Base-by-base conservation (phyloP, 1,140 invertebrate genomes). In the Drosophila hydei region DNA sequence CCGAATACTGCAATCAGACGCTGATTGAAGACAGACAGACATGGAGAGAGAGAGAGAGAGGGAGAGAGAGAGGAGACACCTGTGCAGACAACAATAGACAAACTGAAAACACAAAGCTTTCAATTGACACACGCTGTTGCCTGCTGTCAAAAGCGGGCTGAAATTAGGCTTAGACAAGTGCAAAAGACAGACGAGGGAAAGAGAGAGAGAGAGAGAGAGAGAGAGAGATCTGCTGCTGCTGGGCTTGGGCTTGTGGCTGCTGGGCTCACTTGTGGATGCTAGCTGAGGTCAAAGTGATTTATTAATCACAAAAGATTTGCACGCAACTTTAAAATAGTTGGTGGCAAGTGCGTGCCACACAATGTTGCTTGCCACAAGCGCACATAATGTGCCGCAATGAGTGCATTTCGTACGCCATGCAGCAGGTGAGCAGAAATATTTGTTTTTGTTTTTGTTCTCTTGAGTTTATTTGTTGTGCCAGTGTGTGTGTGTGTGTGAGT, bases 381-480 rank as follows among this genome's bases (percentile, higher is more conserved):
- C 27, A 16, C 48, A 30, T 51, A 30, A 51, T 51, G 48, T 30
- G 48, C 48, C 36, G 40, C 73, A 45, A 16, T 36, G 33, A 30
- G 42, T 74, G 52, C 36, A 63, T 60, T 68, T 68, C 61, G 58
- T 50, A 33, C 59, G 43, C 45, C 48, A 23, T 42, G 62, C 55
- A 69, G 69, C 68, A 72, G 67, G 61, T 77, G 62, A 75, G 47
- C 45, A 68, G n/a, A n/a, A n/a, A n/a, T n/a, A n/a, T n/a, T n/a
- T n/a, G n/a, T n/a, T n/a, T 51, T 78, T 58, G 30, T 3, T 33
- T 33, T 33, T 33, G 3, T 48, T 58, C 65, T 52, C 52, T 55
- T 43, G 12, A 58, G 18, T 58, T 62, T 55, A 48, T 59, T 59
- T 43, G 45, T 75, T 45, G 38, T 42, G 38, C 7, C 1, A 1